A percentile compares a stretch with the other conserved stretches of the same genome.
Conservation (phyloP, 2,113 vertebrate genomes). For the Cynopterus brachyotis region DNA sequence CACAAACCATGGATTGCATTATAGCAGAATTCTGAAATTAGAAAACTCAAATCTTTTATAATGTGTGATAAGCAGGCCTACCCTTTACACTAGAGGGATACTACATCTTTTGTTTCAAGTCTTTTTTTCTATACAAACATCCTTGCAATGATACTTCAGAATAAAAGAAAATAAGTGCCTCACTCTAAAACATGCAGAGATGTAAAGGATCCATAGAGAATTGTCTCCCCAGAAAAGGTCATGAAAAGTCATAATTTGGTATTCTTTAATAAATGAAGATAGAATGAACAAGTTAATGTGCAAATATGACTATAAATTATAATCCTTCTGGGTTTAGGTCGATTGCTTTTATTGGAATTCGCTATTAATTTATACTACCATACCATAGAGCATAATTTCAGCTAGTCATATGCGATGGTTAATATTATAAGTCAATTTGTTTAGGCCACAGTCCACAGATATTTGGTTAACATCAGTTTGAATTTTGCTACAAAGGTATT, state of each 20-base stretch:
- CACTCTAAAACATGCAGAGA: not conserved
- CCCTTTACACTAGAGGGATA: not conserved
- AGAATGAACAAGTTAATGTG: not conserved
- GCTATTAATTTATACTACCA: not conserved
- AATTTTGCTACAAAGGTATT: not conserved
- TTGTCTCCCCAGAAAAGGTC: not conserved
- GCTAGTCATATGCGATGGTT: not conserved
- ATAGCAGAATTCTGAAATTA: not conserved
- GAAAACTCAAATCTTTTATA: not conserved
- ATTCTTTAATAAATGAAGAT: not conserved
- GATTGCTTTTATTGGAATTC: not conserved
- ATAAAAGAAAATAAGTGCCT: not conserved
- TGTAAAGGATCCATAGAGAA: not conserved
- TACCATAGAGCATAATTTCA: not conserved
- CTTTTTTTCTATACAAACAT: not conserved
- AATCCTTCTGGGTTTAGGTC: not conserved
- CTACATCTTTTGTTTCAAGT: not conserved
- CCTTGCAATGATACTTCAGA: not conserved
- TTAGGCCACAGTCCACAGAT: not conserved
- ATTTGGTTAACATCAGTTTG: not conserved
- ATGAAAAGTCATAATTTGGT: not conserved
- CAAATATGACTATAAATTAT: not conserved
- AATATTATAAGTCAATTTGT: not conserved
- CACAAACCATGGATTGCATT: not conserved
- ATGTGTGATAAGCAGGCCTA: not conserved